These are phyloP conservation scores for Triops cancriformis DNA, from an alignment of 1,140 invertebrate genomes.

Conservation along the genomic window DNA sequence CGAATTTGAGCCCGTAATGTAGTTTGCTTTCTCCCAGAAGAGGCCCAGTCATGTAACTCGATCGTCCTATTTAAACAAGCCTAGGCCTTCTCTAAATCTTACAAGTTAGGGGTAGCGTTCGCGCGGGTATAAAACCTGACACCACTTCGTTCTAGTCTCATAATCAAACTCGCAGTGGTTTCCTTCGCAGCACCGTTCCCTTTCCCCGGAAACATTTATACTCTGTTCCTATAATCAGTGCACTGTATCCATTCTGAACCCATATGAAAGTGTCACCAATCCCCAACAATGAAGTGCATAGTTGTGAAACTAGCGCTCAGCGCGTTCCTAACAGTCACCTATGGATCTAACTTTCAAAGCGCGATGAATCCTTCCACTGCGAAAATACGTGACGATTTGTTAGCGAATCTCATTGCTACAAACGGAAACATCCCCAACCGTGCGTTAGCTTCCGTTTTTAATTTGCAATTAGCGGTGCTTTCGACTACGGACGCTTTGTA, in stretches of 20 bases:
- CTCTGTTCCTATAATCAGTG: no score
- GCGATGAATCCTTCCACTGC: not conserved
- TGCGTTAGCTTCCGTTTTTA: constrained; percentile 14
- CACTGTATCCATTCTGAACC: no score
- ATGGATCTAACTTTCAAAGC: not conserved
- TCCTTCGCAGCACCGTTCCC: not conserved
- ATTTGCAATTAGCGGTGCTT: constrained; percentile 26
- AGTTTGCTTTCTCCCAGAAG: no score
- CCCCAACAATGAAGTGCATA: not conserved
- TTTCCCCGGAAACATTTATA: no score
- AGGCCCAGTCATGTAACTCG: no score
- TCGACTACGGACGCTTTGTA: constrained; percentile 20
- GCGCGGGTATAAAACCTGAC: not conserved
- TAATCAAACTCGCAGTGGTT: not conserved
- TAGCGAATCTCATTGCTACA: not conserved
- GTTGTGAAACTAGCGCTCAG: not conserved
- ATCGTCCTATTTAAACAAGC: no score
- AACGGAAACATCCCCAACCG: not conserved
- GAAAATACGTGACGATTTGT: not conserved
- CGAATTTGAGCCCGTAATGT: no score
- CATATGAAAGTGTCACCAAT: no score
- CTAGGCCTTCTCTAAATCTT: no score
- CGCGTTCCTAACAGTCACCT: not conserved
- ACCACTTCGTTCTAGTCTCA: not conserved
- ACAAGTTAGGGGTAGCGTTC: not conserved